Percentiles rank a stretch among this genome's conserved stretches.
Evolutionary conservation across 2,113 vertebrate genomes (phyloP).

Genomic region (Catharus fuscescens): DNA sequence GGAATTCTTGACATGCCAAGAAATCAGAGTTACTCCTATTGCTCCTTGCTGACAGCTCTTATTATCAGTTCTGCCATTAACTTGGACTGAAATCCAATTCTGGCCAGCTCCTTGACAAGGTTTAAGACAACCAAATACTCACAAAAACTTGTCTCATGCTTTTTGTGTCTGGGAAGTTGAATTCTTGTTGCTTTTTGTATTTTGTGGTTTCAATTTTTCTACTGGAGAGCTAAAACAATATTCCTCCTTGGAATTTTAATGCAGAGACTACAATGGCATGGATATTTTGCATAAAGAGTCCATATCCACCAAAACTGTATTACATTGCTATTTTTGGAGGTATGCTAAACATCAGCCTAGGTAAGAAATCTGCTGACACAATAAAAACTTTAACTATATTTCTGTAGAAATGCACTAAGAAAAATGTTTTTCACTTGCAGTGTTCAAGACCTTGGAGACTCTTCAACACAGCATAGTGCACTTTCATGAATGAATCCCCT

Average conservation of each 20-base stretch:
- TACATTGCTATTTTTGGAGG: background rate
- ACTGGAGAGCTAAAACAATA: background rate
- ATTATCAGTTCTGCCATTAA: background rate
- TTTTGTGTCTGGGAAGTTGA: background rate
- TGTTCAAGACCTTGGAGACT: background rate
- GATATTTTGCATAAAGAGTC: background rate
- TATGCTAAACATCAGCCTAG: background rate
- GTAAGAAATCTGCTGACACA: background rate
- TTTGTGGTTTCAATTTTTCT: background rate
- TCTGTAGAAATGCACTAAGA: background rate
- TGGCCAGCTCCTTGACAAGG: background rate
- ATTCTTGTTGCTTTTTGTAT: background rate
- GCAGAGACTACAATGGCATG: background rate
- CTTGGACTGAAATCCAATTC: background rate
- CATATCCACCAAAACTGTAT: background rate
- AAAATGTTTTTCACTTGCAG: background rate
- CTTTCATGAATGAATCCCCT: background rate
- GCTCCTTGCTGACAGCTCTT: background rate
- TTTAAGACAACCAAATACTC: background rate
- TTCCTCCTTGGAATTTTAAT: background rate
- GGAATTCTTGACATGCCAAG: background rate
- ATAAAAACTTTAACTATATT: background rate
- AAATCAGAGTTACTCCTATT: background rate
- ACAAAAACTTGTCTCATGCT: background rate
- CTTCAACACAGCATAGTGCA: background rate